Percentiles rank a stretch among this genome's conserved stretches.
Conservation (phyloP, 37 sponge, comb jelly and placozoan species). For the Spongilla lacustris region DNA sequence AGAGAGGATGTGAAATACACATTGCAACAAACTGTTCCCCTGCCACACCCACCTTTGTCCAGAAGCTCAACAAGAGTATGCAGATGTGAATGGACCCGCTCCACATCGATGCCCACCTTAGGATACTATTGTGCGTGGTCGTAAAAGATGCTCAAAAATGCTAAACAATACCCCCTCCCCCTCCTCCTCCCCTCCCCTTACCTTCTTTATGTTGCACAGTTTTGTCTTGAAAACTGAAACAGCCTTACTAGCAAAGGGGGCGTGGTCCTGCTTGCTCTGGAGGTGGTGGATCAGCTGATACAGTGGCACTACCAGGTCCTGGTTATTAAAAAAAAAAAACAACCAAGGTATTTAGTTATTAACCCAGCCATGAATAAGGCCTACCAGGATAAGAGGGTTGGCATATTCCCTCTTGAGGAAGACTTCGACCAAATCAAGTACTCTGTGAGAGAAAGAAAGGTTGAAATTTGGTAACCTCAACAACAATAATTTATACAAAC, state of each 20-base stretch:
- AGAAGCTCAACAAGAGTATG: slow-evolving; percentile 31
- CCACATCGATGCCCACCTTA: slow-evolving; percentile 19
- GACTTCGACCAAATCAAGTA: slow-evolving; percentile 55
- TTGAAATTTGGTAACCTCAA: too few species aligned
- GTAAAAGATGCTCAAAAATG: background rate
- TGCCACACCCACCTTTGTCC: slow-evolving; percentile 46
- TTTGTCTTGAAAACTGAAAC: slow-evolving; percentile 17
- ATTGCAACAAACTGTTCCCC: background rate
- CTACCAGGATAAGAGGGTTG: slow-evolving; percentile 57
- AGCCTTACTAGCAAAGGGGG: slow-evolving; percentile 22
- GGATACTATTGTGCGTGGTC: slow-evolving; percentile 20
- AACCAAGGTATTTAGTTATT: background rate
- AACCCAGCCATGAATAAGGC: too few species aligned
- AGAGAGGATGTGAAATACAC: background rate
- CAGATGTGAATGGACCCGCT: slow-evolving; percentile 17
- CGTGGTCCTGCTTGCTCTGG: slow-evolving; percentile 5
- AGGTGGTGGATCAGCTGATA: slow-evolving; percentile 22
- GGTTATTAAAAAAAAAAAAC: background rate
- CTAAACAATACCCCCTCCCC: too few species aligned
- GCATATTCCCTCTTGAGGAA: slow-evolving; percentile 33
- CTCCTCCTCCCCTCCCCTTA: too few species aligned
- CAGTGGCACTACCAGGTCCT: slow-evolving; percentile 64
- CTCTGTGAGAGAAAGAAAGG: too few species aligned
- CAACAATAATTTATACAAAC: too few species aligned
- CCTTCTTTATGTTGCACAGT: slow-evolving; percentile 57